phyloP scores from a whole-genome alignment of 2,797 vertebrate species.

The Momotus momota region DNA sequence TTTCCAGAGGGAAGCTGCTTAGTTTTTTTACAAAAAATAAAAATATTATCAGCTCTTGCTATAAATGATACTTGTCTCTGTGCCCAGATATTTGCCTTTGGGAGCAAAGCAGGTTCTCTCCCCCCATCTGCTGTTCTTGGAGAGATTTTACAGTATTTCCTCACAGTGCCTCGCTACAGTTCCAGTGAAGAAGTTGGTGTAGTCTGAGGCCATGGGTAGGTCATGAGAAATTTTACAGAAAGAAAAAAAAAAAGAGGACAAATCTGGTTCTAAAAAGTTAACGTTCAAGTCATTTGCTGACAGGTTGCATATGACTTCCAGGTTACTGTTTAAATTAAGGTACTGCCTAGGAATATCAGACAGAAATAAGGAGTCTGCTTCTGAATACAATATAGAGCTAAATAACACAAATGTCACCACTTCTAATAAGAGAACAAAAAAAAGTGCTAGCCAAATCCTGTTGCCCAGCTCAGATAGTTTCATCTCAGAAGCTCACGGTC shows the following conservation, averaged over 20 bases:
- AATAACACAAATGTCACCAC: background rate
- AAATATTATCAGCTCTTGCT: background rate
- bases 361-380: background rate
- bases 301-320: background rate
- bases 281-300: background rate
- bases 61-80: background rate
- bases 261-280: background rate
- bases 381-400: background rate
- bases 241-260: background rate
- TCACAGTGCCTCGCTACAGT: background rate
- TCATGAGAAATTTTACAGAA: background rate
- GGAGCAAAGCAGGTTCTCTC: background rate
- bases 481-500: background rate
- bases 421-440: background rate
- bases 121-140: background rate
- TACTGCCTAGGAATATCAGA: background rate
- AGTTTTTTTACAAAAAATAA: background rate
- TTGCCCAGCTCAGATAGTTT: background rate
- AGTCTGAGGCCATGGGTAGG: background rate
- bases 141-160: background rate
- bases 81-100: conserved; percentile 13
- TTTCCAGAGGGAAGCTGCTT: background rate
- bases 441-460: background rate
- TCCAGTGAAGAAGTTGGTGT: background rate
- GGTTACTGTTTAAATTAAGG: background rate